Base-by-base conservation (phyloP, 2,888 invertebrate genomes). In the Agriopis leucophaearia region DNA sequence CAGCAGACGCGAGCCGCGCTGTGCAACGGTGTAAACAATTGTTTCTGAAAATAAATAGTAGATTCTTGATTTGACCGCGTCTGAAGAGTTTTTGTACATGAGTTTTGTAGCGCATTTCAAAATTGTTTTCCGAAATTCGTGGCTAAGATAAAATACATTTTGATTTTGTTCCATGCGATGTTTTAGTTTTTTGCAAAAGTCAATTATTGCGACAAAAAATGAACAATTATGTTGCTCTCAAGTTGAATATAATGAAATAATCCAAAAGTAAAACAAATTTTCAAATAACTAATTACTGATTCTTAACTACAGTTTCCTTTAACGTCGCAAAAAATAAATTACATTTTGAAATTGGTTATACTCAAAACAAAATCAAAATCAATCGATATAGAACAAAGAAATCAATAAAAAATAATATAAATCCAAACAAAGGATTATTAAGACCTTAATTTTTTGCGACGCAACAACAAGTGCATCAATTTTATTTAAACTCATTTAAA, bases 401-500 rank as follows among this genome's bases (percentile, higher is more conserved):
- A 50, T 50, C 18, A 16, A 65, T 61, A 5, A 45, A 15, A 35
- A 57, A 18, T 57, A 35, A 18, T 54, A 50, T 38, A n/a, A 50
- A 42, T 42, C 13, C 47, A 45, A 38, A 64, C 61, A 65, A 69
- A 57, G 62, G 63, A 56, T 64, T 55, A 54, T 45, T 50, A 55
- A 66, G 52, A 40, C 64, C 61, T 56, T 47, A 60, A 48, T 63
- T 67, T 67, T 69, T 69, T 62, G 64, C 66, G 50, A 58, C 48
- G 63, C 57, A 60, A 36, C 54, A 42, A 47, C 44, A 51, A 38
- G 38, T 66, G 58, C 57, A 52, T 69, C 58, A 62, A 69, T 63
- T 63, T 67, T 62, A 61, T 68, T 52, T 70, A 75, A 79, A 77
- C 76, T 78, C 75, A 81, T 80, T 82, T 81, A 77, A 78, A 82